phyloP scores from a whole-genome alignment of 2,888 invertebrate species.

The Melieria crassipennis region DNA sequence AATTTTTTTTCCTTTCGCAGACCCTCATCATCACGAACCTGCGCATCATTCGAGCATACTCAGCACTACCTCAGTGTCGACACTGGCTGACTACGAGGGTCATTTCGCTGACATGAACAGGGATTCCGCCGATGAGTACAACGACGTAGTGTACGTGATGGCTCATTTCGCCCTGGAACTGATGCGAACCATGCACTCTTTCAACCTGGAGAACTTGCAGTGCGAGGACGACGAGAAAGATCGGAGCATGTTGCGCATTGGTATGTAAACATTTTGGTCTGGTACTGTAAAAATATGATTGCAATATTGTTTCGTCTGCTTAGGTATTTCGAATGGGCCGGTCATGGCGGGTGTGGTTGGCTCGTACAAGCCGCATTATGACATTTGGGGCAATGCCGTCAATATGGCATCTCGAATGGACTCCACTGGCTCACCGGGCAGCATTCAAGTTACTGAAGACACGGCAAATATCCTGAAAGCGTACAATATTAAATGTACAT shows the following conservation, averaged over 20 bases:
- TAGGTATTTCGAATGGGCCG: constrained; percentile 89
- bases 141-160: constrained; percentile 70
- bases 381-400: constrained; percentile 97
- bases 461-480: constrained; percentile 76
- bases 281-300: neutral
- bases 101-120: constrained; percentile 45
- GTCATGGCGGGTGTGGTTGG: constrained; percentile 96
- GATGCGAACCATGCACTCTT: constrained; percentile 72
- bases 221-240: constrained; percentile 61
- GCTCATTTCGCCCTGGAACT: constrained; percentile 79
- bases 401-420: constrained; percentile 98
- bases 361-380: constrained; percentile 91
- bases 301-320: neutral
- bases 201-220: constrained; percentile 72
- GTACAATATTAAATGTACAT: constrained; percentile 75
- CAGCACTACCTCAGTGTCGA: constrained; percentile 21
- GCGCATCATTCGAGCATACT: neutral
- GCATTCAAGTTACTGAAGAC: constrained; percentile 81
- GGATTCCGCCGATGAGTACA: constrained; percentile 55
- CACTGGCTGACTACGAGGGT: constrained; percentile 50
- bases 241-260: constrained; percentile 60
- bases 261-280: constrained; percentile 33
- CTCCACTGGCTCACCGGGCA: constrained; percentile 83
- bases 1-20: no score
- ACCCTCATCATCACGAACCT: no score